A percentile compares a stretch with the other conserved stretches of the same genome.
Evolutionary conservation across 2,888 invertebrate genomes (phyloP).

Genomic region (Caenorhabditis panamensis): DNA sequence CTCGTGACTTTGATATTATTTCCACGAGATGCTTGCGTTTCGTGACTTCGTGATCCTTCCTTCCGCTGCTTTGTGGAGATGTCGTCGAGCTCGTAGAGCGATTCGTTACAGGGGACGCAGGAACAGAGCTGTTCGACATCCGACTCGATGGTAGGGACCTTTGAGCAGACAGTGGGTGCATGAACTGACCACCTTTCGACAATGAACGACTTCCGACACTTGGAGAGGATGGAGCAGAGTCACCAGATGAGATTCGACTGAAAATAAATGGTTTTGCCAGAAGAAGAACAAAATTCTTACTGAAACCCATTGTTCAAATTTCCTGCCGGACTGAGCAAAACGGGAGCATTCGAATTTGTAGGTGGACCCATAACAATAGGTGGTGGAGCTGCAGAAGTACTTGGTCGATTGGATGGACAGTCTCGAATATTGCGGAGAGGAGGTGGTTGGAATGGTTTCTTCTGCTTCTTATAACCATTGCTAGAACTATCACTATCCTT

Average conservation of each 20-base stretch:
- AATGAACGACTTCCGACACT: neutral
- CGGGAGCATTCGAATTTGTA: constrained; percentile 27
- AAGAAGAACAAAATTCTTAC: constrained; percentile 16
- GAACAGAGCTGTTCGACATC: neutral
- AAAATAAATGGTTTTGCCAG: neutral
- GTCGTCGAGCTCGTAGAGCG: constrained; percentile 19
- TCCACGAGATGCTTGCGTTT: constrained; percentile 37
- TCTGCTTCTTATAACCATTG: constrained; percentile 18
- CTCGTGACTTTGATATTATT: constrained; percentile 26
- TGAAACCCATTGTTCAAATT: constrained; percentile 46
- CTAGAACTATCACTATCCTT: neutral
- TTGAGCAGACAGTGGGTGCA: constrained; percentile 13
- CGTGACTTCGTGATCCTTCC: constrained; percentile 48
- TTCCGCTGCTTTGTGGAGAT: constrained; percentile 26
- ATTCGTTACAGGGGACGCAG: neutral
- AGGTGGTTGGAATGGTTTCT: constrained; percentile 3
- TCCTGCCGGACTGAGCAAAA: constrained; percentile 57
- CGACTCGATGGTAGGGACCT: neutral
- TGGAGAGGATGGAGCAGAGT: constrained; percentile 34
- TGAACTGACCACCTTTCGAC: neutral
- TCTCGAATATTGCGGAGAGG: constrained; percentile 1
- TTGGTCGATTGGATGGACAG: constrained; percentile 5
- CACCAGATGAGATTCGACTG: constrained; percentile 43
- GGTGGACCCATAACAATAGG: constrained; percentile 56
- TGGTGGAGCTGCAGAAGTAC: neutral